These are phyloP conservation scores for Cardiocondyla obscurior DNA, from an alignment of 1,140 invertebrate species.

Conservation along the genomic window DNA sequence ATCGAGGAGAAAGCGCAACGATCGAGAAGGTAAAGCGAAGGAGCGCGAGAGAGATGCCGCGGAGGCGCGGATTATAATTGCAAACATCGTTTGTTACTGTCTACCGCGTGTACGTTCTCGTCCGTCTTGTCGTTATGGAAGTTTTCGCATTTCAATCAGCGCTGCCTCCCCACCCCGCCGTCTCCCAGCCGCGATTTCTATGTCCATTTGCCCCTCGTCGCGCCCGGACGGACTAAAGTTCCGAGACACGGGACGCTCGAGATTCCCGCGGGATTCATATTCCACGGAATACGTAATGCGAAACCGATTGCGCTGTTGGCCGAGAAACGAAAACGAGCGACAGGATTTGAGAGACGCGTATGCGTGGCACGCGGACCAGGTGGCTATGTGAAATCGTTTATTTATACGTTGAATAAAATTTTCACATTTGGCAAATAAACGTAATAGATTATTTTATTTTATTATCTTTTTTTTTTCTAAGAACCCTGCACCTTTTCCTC, in stretches of 20 bases:
- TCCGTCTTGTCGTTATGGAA: conserved; percentile 49
- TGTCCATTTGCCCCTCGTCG: conserved; percentile 42
- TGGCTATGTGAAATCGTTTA: background rate
- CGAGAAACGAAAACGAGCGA: conserved; percentile 68
- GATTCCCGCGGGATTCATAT: conserved; percentile 74
- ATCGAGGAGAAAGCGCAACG: background rate
- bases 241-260: conserved; percentile 53
- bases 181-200: conserved; percentile 28
- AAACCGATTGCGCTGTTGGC: conserved; percentile 66
- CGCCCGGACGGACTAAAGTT: conserved; percentile 24
- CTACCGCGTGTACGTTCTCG: background rate
- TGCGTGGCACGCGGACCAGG: background rate
- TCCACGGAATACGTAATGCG: conserved; percentile 72
- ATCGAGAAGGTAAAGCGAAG: background rate
- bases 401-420: no score
- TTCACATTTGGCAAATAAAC: no score
- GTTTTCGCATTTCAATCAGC: conserved; percentile 65
- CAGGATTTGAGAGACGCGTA: conserved; percentile 16
- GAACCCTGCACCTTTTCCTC: background rate
- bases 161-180: background rate
- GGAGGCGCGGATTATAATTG: conserved; percentile 46
- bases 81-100: conserved; percentile 56
- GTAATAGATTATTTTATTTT: no score
- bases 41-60: background rate
- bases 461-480: no score